Evolutionary conservation across 1,140 invertebrate genomes (phyloP), one percentile per base, ranked within the genome.

Genomic region (Temnothorax curvispinosus): DNA sequence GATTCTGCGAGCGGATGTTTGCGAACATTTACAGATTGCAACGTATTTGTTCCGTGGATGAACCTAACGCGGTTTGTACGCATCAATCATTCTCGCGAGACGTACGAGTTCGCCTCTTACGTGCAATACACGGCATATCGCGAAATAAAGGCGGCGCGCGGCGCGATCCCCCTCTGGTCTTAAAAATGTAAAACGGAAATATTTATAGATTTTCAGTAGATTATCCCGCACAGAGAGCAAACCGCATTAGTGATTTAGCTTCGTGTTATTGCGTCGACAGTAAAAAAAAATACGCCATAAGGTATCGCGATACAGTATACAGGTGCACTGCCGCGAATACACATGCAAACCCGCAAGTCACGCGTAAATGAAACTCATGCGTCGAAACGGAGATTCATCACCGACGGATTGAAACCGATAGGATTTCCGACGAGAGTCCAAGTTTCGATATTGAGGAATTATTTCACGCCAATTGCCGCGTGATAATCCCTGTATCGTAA

Each of bases 191-290:
- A 62, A 75, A 62, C 54, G 13, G 41, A 84, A 74, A 84, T 74
- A 74, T 74, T 74, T 82, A 84, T 75, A 75, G 27, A 74, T 75
- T 84, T 84, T 38, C 38, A 56, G 18, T 38, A 82, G 52, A 84
- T 72, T 84, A 75, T n/a, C 67, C 38, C 67, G 38, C 67, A 56
- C 78, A 44, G 18, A 27, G 27, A 41, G 54, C 56, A 13, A 27
- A 62, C n/a, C 69, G 13, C 54, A 75, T 62, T 72, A 74, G 74
- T 54, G 69, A 84, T 74, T 84, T 38, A 47, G 56, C 15, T 32
- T 58, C 44, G 69, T n/a, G 69, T 75, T 75, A 60, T 60, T 74
- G 41, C 54, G 13, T 74, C 18, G 11, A 13, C 8, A 50, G 47
- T 50, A 21, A 50, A 84, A 74, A 32, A 62, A 52, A 18, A 27